Percentiles rank a stretch among this genome's conserved stretches.
Evolutionary conservation across 2,888 invertebrate species (phyloP).

Genomic region (Epistrophe eligans): DNA sequence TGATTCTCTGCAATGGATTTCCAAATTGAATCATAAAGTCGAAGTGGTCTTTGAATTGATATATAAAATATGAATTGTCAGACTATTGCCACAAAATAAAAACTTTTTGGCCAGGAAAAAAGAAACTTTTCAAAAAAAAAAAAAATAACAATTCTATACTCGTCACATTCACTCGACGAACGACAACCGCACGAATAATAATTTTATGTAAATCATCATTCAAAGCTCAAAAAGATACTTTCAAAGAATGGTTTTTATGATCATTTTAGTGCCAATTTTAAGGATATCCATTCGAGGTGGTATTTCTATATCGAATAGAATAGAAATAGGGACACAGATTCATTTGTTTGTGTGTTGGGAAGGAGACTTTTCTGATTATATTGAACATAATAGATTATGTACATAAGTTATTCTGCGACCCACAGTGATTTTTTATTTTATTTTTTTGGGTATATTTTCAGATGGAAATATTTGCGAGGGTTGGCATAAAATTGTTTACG

Average conservation of each 20-base stretch:
- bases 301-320: not conserved
- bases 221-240: slow-evolving; percentile 44
- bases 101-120: slow-evolving; percentile 1
- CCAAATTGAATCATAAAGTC: slow-evolving; percentile 43
- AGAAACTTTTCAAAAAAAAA: slow-evolving; percentile 3
- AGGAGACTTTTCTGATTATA: not conserved
- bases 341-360: not conserved
- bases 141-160: not conserved
- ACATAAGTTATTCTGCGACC: slow-evolving; percentile 3
- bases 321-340: not conserved
- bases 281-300: slow-evolving; percentile 32
- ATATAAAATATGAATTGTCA: slow-evolving; percentile 65
- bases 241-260: slow-evolving; percentile 55
- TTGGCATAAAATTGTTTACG: not conserved
- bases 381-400: not conserved
- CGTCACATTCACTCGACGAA: slow-evolving; percentile 16
- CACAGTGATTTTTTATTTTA: not conserved
- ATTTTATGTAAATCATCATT: slow-evolving; percentile 59
- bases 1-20: slow-evolving; percentile 33
- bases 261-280: slow-evolving; percentile 63
- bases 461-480: not conserved
- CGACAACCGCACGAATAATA: slow-evolving; percentile 34
- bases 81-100: slow-evolving; percentile 54
- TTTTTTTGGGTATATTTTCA: not conserved
- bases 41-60: slow-evolving; percentile 45